Base-by-base conservation (phyloP, 2,113 vertebrate species). In the Callorhinus ursinus region DNA sequence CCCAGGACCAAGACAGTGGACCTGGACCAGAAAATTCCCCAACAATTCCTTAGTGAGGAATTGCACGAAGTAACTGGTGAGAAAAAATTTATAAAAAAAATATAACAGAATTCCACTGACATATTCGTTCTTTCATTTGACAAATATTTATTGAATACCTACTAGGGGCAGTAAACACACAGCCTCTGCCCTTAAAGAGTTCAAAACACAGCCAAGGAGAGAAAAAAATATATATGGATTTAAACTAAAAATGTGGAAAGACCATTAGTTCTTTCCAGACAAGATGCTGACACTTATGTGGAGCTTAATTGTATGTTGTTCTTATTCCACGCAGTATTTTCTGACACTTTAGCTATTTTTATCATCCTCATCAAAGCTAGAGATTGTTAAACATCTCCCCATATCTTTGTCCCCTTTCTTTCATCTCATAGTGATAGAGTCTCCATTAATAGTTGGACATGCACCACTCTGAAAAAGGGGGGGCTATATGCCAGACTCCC, bases 251-350 rank as follows among this genome's bases (percentile, higher is more conserved):
- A 33, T 31, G 7, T 92, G 74, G 67, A 77, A 90, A 63, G 36
- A 72, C 21, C 63, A 67, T 55, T 74, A 59, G 65, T 42, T 93
- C 22, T 69, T 97, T 95, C 39, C 57, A 69, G 57, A 76, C 4
- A 79, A 74, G 69, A 76, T 81, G n/a, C 8, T 80, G 49, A 55
- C 57, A 26, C n/a, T 95, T 33, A 81, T 28, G 21, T 61, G 19
- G 74, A 76, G 76, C 28, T 95, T 97, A 90, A 88, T n/a, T 87
- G 10, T 46, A 84, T 55, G 11, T 16, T 61, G n/a, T 81, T 90
- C 46, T 93, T 91, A 90, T n/a, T 88, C 77, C 57, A 39, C 16
- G 4, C 7, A 7, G 16, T 57, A 80, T 26, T 95, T 97, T 72
- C 77, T 71, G 57, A 80, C 67, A 74, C 46, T 93, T 26, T 74